Evolutionary conservation across 2,797 vertebrate genomes (phyloP).

Genomic region (Tolypeutes matacus): DNA sequence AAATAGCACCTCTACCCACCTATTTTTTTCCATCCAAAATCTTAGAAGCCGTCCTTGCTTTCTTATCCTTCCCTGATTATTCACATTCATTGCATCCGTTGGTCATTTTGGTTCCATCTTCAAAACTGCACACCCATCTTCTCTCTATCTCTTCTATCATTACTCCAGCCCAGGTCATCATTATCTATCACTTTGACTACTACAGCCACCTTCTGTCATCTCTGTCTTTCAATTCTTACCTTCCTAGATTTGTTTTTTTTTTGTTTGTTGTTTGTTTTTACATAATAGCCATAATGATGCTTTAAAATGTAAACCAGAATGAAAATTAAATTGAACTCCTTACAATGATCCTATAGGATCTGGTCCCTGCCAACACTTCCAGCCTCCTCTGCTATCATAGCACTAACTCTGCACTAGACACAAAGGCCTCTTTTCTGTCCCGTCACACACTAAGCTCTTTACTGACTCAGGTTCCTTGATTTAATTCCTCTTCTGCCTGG

Average conservation of each 20-base stretch:
- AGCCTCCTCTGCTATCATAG: neutral
- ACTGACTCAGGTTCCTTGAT: neutral
- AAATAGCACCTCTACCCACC: neutral
- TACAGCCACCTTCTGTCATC: neutral
- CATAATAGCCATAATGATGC: no score
- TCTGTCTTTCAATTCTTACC: neutral
- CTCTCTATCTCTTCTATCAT: neutral
- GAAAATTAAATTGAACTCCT: slow-evolving; percentile 16
- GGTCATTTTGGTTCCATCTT: neutral
- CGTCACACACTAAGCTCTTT: neutral
- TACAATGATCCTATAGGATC: neutral
- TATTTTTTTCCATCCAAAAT: slow-evolving; percentile 7
- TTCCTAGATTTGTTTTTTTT: neutral
- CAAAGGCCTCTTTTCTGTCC: neutral
- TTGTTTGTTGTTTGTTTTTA: neutral
- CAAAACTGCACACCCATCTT: neutral
- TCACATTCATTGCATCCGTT: neutral
- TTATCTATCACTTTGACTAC: neutral
- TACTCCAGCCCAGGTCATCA: neutral
- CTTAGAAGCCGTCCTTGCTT: neutral
- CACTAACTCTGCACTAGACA: neutral
- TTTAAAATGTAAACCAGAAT: neutral
- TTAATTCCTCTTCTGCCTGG: neutral
- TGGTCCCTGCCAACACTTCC: neutral
- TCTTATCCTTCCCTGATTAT: neutral